A percentile compares a stretch with the other conserved stretches of the same genome.
Conservation (phyloP, 1,140 invertebrate species). For the Conopomorpha cramerella region DNA sequence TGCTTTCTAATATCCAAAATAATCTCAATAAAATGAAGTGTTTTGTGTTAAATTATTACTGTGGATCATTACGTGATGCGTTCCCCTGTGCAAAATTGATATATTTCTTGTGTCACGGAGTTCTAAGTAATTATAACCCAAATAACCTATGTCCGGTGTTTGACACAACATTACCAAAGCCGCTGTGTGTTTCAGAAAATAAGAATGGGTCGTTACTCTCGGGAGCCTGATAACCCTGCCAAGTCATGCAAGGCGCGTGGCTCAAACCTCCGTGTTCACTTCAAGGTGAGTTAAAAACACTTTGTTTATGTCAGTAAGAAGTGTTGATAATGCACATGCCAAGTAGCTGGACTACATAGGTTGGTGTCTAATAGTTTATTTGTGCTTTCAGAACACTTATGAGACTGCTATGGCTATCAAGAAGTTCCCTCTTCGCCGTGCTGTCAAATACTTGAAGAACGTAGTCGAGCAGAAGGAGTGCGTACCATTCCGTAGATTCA, state of each 20-base stretch:
- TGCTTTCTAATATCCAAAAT: conserved; percentile 35
- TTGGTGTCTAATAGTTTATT: too few species aligned
- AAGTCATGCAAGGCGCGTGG: conserved; percentile 99
- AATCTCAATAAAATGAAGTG: conserved; percentile 38
- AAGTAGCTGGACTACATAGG: too few species aligned
- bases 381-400: conserved; percentile 87
- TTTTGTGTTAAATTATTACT: conserved; percentile 13
- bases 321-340: too few species aligned
- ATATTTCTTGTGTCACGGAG: too few species aligned
- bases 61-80: neutral
- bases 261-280: conserved; percentile 97
- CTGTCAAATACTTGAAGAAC: conserved; percentile 94
- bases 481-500: conserved; percentile 97
- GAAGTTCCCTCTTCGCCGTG: conserved; percentile 91
- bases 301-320: conserved; percentile 1
- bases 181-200: conserved; percentile 9
- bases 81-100: neutral
- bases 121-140: neutral
- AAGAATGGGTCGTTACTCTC: conserved; percentile 94
- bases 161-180: neutral
- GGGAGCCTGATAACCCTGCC: conserved; percentile 91
- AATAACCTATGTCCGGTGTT: neutral
- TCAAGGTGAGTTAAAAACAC: conserved; percentile 80
- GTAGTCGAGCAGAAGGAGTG: conserved; percentile 97
- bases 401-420: conserved; percentile 98